A percentile compares a stretch with the other conserved stretches of the same genome.
Evolutionary conservation across 2,797 vertebrate species (phyloP).

Genomic region (Eleutherodactylus coqui): DNA sequence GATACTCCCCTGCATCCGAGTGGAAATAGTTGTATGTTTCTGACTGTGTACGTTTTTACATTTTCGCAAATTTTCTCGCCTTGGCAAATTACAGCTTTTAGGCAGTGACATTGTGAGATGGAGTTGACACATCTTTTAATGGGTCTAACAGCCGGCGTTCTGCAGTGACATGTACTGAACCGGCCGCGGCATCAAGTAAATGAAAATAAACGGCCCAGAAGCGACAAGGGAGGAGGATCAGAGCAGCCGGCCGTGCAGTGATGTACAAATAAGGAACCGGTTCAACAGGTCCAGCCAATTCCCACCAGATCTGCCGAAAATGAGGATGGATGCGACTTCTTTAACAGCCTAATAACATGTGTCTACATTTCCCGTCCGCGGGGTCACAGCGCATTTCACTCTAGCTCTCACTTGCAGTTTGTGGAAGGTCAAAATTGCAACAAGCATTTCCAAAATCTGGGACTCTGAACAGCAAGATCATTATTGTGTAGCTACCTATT

Average conservation of each 20-base stretch:
- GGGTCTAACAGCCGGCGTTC: slow-evolving; percentile 47
- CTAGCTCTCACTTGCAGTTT: neutral
- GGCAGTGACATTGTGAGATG: slow-evolving; percentile 40
- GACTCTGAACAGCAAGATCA: neutral
- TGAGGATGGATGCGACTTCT: slow-evolving; percentile 15
- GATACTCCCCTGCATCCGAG: neutral
- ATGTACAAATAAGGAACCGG: slow-evolving; percentile 27
- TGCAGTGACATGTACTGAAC: slow-evolving; percentile 29
- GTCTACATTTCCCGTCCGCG: neutral
- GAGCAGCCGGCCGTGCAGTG: neutral
- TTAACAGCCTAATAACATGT: neutral
- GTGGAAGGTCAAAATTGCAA: neutral
- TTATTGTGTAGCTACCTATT: neutral
- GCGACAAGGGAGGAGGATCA: slow-evolving; percentile 1
- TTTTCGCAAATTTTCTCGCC: slow-evolving; percentile 14
- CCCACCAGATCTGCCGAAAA: slow-evolving; percentile 14
- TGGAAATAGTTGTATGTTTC: neutral
- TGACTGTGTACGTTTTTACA: neutral
- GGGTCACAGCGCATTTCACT: neutral
- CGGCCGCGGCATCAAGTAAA: slow-evolving; percentile 22
- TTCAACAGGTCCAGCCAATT: slow-evolving; percentile 1
- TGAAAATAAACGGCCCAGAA: slow-evolving; percentile 50
- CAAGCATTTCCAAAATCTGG: neutral
- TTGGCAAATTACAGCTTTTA: slow-evolving; percentile 19
- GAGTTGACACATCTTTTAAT: slow-evolving; percentile 46